Evolutionary conservation across 2,888 invertebrate genomes (phyloP).

Genomic region (Cylindroiulus punctatus): DNA sequence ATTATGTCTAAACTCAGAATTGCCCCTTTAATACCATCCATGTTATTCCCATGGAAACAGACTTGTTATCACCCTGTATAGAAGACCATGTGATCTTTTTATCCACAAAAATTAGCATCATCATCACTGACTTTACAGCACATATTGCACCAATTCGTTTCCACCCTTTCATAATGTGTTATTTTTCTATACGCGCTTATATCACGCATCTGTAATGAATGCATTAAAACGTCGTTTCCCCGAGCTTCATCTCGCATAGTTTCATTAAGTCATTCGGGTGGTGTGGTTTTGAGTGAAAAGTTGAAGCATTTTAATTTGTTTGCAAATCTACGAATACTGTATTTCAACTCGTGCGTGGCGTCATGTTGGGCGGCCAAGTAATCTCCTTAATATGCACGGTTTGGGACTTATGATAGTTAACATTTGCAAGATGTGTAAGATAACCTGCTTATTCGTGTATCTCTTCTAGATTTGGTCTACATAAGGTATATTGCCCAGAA

Average conservation of each 20-base stretch:
- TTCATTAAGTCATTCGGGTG: not conserved
- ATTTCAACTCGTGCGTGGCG: not conserved
- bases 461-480: not conserved
- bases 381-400: not conserved
- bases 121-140: too few species aligned
- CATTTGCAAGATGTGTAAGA: conserved; percentile 28
- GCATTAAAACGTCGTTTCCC: not conserved
- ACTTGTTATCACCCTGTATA: too few species aligned
- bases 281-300: not conserved
- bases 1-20: too few species aligned
- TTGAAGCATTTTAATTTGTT: not conserved
- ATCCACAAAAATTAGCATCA: too few species aligned
- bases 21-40: too few species aligned
- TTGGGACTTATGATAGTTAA: not conserved
- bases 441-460: not conserved
- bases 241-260: not conserved
- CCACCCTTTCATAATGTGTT: not conserved
- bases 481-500: not conserved
- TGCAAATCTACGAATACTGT: not conserved
- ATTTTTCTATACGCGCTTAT: not conserved
- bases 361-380: not conserved
- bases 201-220: not conserved
- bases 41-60: too few species aligned
- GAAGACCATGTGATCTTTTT: too few species aligned
- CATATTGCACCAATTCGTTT: too few species aligned